Evolutionary conservation across 2,888 invertebrate genomes (phyloP), one percentile per base, ranked within the genome.

Genomic region (Buathra laborator): DNA sequence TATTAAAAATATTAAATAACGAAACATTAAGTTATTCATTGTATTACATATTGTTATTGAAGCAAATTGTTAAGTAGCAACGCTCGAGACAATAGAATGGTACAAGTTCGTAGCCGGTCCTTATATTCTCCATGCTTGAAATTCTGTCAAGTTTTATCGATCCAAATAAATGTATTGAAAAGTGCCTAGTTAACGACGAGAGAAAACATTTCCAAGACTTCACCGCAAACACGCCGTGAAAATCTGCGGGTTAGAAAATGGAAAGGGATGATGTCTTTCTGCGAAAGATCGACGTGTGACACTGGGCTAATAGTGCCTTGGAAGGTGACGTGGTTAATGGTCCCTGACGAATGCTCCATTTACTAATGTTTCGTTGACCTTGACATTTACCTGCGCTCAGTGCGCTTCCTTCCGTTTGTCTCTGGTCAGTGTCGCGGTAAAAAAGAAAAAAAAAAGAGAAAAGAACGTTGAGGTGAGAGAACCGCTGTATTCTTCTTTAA

Each of bases 321-420:
- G 71, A 71, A 59, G 67, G 72, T 77, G 84, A 72, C 77, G 62
- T 67, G 72, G 71, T 72, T 74, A 53, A 67, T 74, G 77, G 77
- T 84, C 53, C 72, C 19, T 19, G 80, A 46, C 67, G 72, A 81
- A 77, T 59, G 84, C 76, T 80, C 46, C 19, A 64, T 62, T 70
- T 64, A 44, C 77, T 72, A 37, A 59, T 77, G 72, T 84, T 77
- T 72, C 43, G 10, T 12, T 6, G 72, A 66, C 84, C 84, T 72
- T 81, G 84, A 84, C 84, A 81, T 84, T 84, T 68, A 67, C 77
- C 67, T 72, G 76, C 46, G 44, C 59, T 29, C 67, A 29, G 37
- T 32, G 79, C 53, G 70, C 56, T 71, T 59, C 71, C 53, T 68
- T 68, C 56, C 75, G 71, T 76, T 84, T 79, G 75, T 75, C 79